Conservation (phyloP, 2,113 vertebrate species). For the Dicaeum eximium region DNA sequence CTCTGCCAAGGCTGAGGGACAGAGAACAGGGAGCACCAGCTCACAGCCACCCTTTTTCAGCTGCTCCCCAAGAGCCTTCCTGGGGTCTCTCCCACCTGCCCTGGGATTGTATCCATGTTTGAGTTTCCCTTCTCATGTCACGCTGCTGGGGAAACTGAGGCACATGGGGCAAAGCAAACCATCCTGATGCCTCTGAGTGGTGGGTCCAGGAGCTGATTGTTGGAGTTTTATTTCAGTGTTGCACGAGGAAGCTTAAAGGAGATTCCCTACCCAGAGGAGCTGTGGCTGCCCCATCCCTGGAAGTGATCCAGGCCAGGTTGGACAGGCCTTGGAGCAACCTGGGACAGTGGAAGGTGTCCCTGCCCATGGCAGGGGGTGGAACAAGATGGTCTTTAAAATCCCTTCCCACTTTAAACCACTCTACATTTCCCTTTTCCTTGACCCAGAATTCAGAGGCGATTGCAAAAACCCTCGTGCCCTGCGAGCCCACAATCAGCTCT, state of each 20-base stretch:
- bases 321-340: background rate
- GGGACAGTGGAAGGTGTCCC: background rate
- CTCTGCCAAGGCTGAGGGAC: slow-evolving; percentile 83
- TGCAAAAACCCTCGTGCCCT: background rate
- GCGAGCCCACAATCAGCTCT: background rate
- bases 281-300: background rate
- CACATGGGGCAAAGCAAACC: accelerated
- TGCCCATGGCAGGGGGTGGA: background rate
- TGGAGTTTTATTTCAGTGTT: background rate
- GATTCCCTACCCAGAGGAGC: background rate
- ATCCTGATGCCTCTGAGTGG: background rate
- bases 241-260: background rate
- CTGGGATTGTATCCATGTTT: accelerated
- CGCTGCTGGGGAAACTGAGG: background rate
- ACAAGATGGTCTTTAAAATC: background rate
- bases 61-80: background rate
- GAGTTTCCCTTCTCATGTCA: background rate
- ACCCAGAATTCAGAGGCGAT: accelerated
- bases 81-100: background rate
- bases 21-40: background rate
- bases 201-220: background rate
- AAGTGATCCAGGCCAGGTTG: background rate
- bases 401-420: background rate
- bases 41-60: background rate
- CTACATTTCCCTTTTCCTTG: background rate